Evolutionary conservation across 1,140 invertebrate genomes (phyloP).

Genomic region (Antheraea pernyi): DNA sequence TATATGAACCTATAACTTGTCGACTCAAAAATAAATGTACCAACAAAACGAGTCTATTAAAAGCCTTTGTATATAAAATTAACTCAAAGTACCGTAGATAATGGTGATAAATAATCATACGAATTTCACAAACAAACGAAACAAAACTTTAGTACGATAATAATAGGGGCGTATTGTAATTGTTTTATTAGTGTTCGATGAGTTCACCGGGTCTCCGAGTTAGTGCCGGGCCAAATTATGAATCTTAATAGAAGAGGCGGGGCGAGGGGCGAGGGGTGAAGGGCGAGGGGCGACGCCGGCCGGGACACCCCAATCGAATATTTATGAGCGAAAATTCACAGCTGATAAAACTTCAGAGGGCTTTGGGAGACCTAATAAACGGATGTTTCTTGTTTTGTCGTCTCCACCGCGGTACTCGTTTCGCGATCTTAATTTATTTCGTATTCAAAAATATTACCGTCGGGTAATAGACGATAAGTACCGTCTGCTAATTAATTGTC

Average conservation of each 20-base stretch:
- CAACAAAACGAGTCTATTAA: no score
- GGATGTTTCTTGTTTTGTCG: slow-evolving; percentile 24
- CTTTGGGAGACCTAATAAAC: slow-evolving; percentile 42
- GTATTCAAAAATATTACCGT: neutral
- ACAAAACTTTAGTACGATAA: neutral
- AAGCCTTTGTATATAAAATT: no score
- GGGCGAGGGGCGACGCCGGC: slow-evolving; percentile 20
- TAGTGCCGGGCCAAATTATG: slow-evolving; percentile 54
- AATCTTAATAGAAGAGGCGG: slow-evolving; percentile 55
- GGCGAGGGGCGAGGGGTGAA: slow-evolving; percentile 15
- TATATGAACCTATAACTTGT: no score
- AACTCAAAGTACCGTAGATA: no score
- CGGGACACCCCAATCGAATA: slow-evolving; percentile 60
- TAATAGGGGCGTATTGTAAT: slow-evolving; percentile 17
- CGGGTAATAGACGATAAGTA: no score
- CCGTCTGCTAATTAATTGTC: no score
- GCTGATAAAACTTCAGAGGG: slow-evolving; percentile 64
- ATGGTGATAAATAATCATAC: no score
- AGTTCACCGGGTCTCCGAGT: slow-evolving; percentile 39
- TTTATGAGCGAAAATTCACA: slow-evolving; percentile 74
- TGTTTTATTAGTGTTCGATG: slow-evolving; percentile 33
- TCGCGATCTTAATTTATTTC: neutral
- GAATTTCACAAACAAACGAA: neutral
- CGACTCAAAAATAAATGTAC: no score
- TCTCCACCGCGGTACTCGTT: slow-evolving; percentile 13